phyloP scores from a whole-genome alignment of 2,113 vertebrate genomes.

The Pollimyrus isidori region DNA sequence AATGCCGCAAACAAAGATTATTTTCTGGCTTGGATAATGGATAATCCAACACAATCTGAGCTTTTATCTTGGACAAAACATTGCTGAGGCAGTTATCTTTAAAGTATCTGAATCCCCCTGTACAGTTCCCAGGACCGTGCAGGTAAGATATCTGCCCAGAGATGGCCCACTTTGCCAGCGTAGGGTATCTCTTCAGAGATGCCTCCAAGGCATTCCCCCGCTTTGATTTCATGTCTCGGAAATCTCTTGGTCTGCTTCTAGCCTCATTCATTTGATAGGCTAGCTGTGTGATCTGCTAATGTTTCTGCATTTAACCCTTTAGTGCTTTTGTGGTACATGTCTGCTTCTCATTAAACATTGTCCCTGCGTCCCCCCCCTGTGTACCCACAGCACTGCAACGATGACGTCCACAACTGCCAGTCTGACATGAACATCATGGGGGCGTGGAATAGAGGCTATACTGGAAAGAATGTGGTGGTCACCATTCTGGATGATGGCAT shows the following conservation, averaged over 20 bases:
- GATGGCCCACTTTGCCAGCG: background rate
- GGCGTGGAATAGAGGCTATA: conserved; percentile 97
- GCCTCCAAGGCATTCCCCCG: background rate
- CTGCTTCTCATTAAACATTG: conserved; percentile 13
- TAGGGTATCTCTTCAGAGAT: background rate
- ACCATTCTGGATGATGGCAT: conserved; percentile 97
- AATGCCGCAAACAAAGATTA: background rate
- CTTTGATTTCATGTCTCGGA: background rate
- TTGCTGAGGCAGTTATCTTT: background rate
- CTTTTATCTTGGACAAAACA: background rate
- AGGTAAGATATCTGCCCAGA: background rate
- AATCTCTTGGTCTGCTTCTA: background rate
- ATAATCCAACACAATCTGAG: conserved; percentile 1
- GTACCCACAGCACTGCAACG: conserved; percentile 82
- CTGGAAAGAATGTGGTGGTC: conserved; percentile 91
- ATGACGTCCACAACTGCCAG: conserved; percentile 89
- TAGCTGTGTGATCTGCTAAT: background rate
- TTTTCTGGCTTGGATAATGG: background rate
- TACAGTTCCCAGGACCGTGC: too few species aligned
- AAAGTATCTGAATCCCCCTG: background rate
- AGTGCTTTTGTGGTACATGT: conserved; percentile 1
- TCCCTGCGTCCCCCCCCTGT: background rate
- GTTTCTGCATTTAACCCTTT: background rate
- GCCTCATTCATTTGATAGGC: background rate
- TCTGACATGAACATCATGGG: conserved; percentile 98